Base-by-base conservation (phyloP, 2,113 vertebrate species). In the Colossoma macropomum region DNA sequence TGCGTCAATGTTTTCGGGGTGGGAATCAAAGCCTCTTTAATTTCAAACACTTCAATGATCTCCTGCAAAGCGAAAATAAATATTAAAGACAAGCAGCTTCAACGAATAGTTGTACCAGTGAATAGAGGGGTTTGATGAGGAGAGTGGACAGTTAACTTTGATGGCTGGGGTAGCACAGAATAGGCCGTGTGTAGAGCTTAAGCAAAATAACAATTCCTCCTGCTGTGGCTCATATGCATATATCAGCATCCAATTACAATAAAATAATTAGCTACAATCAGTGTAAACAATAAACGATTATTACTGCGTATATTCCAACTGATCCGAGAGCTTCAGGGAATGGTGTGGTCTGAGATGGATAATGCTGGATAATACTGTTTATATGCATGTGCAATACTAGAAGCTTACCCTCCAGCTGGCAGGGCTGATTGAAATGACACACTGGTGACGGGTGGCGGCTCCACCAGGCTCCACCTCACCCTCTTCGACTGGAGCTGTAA, bases 401-500 rank as follows among this genome's bases (percentile, higher is more conserved):
- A 0, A 30, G 1, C 80, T 73, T 71, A 94, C 94, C 90, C 69
- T 94, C 94, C 94, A 95, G 48, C 41, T 90, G 68, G 91, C 85
- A 13, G 70, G 88, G 81, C 86, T 93, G 34, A 95, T 90, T 0
- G 93, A 90, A 60, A 93, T 66, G 70, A 95, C 88, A 82, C 93
- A 94, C 81, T 95, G 94, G 84, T 94, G 91, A 27, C 91, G 89
- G 38, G 34, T 86, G 10, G 65, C 25, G 1, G 90, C 30, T 34
- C 81, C 88, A 81, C 66, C 89, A 15, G 83, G 78, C 12, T 92
- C 91, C 12, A 87, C 78, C 74, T 91, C 91, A 5, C 78, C 90
- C 17, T 93, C 90, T 48, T 91, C 91, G n/a, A 93, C 89, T 62
- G 91, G 93, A 13, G 88, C 94, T 95, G 82, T 32, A 62, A 45